These are phyloP conservation scores for Gallinago jamesoni DNA, from an alignment of 2,113 vertebrate species.

Conservation along the genomic window DNA sequence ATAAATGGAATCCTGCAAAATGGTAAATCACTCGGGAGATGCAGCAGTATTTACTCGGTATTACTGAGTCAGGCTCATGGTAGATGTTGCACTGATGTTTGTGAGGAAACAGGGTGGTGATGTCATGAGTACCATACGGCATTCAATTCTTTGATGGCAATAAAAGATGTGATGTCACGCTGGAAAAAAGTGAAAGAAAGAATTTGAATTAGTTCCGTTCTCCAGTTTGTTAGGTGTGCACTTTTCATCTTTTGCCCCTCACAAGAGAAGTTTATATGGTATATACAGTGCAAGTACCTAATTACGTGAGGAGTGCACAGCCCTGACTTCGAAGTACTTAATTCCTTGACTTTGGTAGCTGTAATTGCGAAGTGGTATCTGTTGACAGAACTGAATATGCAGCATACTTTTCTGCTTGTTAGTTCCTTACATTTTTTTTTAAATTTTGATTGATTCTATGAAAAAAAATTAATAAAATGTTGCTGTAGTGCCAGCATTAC, in stretches of 20 bases:
- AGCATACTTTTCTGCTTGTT: background rate
- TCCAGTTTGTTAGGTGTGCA: background rate
- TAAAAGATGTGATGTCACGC: background rate
- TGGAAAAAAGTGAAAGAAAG: background rate
- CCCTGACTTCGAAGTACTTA: background rate
- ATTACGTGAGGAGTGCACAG: background rate
- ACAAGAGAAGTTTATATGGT: background rate
- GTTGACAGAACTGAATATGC: background rate
- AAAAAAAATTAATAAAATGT: background rate
- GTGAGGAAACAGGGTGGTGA: background rate
- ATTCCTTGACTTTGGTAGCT: background rate
- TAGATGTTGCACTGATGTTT: background rate
- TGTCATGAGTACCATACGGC: background rate
- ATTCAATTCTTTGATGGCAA: background rate
- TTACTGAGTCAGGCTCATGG: background rate
- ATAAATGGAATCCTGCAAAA: background rate
- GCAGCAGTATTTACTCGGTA: rapidly evolving
- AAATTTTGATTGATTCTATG: background rate
- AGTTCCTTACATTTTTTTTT: background rate
- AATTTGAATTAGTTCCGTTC: background rate
- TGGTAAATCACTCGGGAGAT: background rate
- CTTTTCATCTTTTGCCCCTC: background rate
- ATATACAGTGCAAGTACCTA: background rate
- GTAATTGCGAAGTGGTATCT: background rate
- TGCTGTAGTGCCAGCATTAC: background rate